Evolutionary conservation across 2,113 vertebrate genomes (phyloP).

Genomic region (Caranx ignobilis): DNA sequence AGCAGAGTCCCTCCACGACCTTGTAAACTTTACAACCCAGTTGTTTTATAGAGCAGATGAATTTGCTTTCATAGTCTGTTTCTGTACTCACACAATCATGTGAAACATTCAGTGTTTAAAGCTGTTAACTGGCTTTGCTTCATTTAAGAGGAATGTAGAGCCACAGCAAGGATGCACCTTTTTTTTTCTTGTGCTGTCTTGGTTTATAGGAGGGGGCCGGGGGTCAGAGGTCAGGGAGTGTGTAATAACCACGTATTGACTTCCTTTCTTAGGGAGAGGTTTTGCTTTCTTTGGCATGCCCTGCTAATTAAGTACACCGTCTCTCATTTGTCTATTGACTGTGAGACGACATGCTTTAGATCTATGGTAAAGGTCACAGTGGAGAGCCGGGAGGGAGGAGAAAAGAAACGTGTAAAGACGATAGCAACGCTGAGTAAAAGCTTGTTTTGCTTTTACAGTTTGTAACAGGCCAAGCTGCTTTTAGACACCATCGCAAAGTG

Average conservation of each 20-base stretch:
- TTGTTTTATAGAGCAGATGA: constrained; percentile 19
- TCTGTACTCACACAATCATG: constrained; percentile 9
- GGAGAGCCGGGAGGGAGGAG: neutral
- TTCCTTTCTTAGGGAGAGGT: constrained; percentile 30
- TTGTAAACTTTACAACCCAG: constrained; percentile 29
- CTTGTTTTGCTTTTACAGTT: neutral
- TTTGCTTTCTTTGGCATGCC: constrained; percentile 24
- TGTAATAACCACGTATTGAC: constrained; percentile 39
- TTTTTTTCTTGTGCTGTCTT: constrained; percentile 9
- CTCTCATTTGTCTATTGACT: constrained; percentile 43
- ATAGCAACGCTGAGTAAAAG: neutral
- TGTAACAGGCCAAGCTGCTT: neutral
- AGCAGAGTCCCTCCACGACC: neutral
- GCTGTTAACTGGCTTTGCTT: neutral
- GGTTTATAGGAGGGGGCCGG: neutral
- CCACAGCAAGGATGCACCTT: neutral
- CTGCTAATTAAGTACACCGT: constrained; percentile 30
- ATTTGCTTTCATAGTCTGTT: constrained; percentile 17
- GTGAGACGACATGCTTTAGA: constrained; percentile 16
- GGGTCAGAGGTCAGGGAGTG: constrained; percentile 34
- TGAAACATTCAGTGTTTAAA: neutral
- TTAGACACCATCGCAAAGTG: constrained; percentile 19
- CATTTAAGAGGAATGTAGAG: neutral
- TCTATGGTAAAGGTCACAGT: constrained; percentile 49
- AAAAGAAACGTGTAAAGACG: neutral